A percentile compares a stretch with the other conserved stretches of the same genome.
These are phyloP conservation scores for Pseudomyrmex dendroicus DNA, from an alignment of 1,140 invertebrate species.

Conservation along the genomic window DNA sequence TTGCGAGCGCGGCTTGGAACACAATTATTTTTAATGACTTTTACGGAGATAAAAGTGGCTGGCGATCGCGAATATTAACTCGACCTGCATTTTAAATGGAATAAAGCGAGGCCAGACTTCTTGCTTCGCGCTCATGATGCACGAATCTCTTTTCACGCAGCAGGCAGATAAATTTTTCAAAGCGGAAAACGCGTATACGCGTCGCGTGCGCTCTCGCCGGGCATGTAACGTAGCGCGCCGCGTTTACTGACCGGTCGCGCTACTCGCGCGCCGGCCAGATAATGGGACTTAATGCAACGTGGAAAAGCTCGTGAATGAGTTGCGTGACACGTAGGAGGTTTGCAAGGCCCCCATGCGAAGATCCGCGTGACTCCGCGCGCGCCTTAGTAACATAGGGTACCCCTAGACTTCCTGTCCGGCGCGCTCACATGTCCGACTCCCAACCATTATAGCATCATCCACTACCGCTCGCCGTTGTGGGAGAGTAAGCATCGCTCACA, in stretches of 20 bases:
- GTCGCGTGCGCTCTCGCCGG: not conserved
- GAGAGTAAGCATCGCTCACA: slow-evolving; percentile 84
- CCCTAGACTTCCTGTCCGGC: slow-evolving; percentile 83
- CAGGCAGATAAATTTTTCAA: slow-evolving; percentile 57
- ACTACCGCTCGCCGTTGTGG: slow-evolving; percentile 83
- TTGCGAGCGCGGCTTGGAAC: not conserved
- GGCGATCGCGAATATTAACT: slow-evolving; percentile 23
- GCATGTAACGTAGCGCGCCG: not conserved
- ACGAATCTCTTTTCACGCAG: not conserved
- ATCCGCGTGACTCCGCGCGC: slow-evolving; percentile 81
- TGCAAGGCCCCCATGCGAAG: slow-evolving; percentile 83
- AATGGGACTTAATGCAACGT: slow-evolving; percentile 75
- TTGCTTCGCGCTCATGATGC: no score
- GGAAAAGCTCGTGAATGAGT: slow-evolving; percentile 82
- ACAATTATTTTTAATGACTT: slow-evolving; percentile 36
- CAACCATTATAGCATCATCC: slow-evolving; percentile 85
- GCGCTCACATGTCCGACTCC: slow-evolving; percentile 81
- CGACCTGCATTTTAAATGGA: slow-evolving; percentile 1
- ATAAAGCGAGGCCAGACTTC: not conserved
- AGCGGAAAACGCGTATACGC: not conserved
- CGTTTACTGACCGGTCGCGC: slow-evolving; percentile 10
- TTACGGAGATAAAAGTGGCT: not conserved
- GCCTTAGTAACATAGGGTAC: slow-evolving; percentile 74
- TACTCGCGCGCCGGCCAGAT: slow-evolving; percentile 34
- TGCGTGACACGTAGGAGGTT: slow-evolving; percentile 83